Percentiles rank a stretch among this genome's conserved stretches.
Conservation (phyloP, 2,888 invertebrate genomes). For the Mythimna pallens region DNA sequence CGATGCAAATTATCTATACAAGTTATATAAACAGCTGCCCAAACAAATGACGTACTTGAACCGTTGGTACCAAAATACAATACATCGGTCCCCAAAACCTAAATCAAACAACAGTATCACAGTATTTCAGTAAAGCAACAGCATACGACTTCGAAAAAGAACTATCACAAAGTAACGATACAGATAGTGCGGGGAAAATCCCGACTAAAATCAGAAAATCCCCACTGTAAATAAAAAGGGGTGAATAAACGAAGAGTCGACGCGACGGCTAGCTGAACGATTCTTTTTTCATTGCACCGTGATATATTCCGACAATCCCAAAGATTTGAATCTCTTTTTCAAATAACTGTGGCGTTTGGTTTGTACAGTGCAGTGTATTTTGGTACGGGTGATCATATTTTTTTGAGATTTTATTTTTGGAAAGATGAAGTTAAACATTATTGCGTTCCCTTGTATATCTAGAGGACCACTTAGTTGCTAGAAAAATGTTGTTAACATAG, state of each 20-base stretch:
- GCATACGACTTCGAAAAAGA: conserved; percentile 59
- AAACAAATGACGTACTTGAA: neutral
- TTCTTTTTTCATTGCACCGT: conserved; percentile 80
- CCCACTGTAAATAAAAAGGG: conserved; percentile 82
- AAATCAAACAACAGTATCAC: conserved; percentile 24
- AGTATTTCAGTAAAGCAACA: conserved; percentile 38
- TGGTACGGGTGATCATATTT: neutral
- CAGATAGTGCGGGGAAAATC: conserved; percentile 79
- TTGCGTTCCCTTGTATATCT: too few relatives aligned
- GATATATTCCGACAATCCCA: conserved; percentile 78
- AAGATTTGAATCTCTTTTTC: conserved; percentile 64
- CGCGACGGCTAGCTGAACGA: conserved; percentile 68
- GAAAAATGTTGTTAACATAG: too few relatives aligned
- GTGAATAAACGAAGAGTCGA: conserved; percentile 80
- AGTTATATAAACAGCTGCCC: too few relatives aligned
- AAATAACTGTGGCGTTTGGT: conserved; percentile 42
- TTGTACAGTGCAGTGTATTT: conserved; percentile 6
- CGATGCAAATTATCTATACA: too few relatives aligned
- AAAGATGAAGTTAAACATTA: too few relatives aligned
- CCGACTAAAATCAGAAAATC: conserved; percentile 82
- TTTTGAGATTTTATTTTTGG: too few relatives aligned
- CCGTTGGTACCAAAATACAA: neutral
- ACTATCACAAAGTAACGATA: conserved; percentile 61
- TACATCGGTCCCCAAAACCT: conserved; percentile 17
- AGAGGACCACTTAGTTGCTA: too few relatives aligned